Evolutionary conservation across 1,140 invertebrate species (phyloP), one percentile per base, ranked within the genome.

Genomic region (Schlechtendalia chinensis): DNA sequence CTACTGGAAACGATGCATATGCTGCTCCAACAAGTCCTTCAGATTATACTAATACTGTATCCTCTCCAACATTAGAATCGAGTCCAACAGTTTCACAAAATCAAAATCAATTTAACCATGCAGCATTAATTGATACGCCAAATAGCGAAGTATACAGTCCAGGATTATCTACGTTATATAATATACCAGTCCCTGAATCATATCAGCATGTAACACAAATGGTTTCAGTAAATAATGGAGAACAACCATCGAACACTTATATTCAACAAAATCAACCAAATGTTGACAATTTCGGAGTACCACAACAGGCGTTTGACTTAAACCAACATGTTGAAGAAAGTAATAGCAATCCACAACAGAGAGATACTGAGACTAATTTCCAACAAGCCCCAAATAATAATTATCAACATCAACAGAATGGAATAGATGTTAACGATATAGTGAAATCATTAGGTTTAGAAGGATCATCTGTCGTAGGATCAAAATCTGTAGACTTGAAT

Each of bases 381-480:
- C 58, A 79, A 1, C 75, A 63, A 27, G 0, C 58, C 19, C 8
- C 4, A 50, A 79, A 63, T 59, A 77, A 77, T 59, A 79, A 61
- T 50, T 79, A 79, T 27, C 56, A 79, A 67, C 47, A 54, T 0
- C 80, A 74, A 14, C 45, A 61, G n/a, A 58, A 81, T 56, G 71
- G 71, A 53, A 58, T 75, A 4, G 81, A 83, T 63, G 82, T 83
- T 24, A 81, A 83, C 8, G 80, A 83, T 54, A 80, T 83, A 29
- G 81, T 83, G 0, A 53, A 81, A 27, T 83, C 83, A 14, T 79
- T 83, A 22, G 83, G 83, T 16, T 71, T 83, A 56, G 82, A 81
- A 81, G 81, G 59, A 32, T 71, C 82, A 8, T 81, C 72, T 12
- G 80, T 82, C 16, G 47, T 81, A 19, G 77, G 74, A 50, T 79